Percentiles rank a stretch among this genome's conserved stretches.
phyloP scores from a whole-genome alignment of 2,113 vertebrate species.

The Cervus canadensis region DNA sequence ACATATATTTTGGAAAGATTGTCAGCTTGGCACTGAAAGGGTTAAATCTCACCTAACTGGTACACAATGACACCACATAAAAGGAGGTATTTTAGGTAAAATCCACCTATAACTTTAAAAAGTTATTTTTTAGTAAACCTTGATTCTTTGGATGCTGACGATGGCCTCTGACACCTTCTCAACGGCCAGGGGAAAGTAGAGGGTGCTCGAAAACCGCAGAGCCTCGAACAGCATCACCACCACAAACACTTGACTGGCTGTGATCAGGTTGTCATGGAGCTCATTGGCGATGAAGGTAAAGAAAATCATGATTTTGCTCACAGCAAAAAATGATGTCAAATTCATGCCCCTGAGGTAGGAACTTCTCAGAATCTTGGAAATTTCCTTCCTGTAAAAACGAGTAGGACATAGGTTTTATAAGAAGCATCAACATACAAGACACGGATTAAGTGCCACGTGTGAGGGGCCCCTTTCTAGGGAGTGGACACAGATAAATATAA shows the following conservation, averaged over 20 bases:
- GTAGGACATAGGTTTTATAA: background rate
- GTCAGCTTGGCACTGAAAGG: background rate
- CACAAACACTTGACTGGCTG: background rate
- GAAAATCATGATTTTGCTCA: background rate
- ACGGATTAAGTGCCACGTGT: too few species aligned
- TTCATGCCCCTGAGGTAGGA: background rate
- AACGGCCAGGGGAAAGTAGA: background rate
- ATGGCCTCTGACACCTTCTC: slow-evolving; percentile 72
- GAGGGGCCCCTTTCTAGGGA: background rate
- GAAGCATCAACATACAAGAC: background rate
- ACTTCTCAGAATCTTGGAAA: background rate
- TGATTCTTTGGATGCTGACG: slow-evolving; percentile 92
- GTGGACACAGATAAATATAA: background rate
- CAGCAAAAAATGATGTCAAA: background rate
- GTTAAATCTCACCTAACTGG: accelerated
- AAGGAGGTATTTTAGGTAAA: background rate
- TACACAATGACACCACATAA: background rate
- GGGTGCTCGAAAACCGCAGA: background rate
- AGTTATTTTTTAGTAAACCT: slow-evolving; percentile 79
- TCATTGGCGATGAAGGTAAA: background rate
- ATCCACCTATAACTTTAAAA: background rate
- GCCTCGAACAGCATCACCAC: background rate
- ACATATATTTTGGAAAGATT: background rate
- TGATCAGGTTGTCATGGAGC: background rate
- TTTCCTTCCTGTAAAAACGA: slow-evolving; percentile 69